A percentile compares a stretch with the other conserved stretches of the same genome.
phyloP scores from a whole-genome alignment of 2,113 vertebrate species.

The Etia nguti region DNA sequence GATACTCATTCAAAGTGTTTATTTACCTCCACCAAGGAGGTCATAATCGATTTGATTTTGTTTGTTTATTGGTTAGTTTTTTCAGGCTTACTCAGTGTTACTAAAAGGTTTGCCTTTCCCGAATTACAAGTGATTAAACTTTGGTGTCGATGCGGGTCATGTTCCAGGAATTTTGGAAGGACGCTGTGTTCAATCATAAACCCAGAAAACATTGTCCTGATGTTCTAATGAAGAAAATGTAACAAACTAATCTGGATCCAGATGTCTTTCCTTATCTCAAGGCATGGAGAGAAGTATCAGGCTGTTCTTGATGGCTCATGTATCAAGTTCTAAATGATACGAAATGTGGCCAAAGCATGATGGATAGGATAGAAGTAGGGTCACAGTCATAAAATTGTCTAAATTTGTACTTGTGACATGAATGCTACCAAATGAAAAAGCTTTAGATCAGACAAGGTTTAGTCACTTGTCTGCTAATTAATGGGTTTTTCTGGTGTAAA shows the following conservation, averaged over 20 bases:
- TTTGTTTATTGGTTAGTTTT: neutral
- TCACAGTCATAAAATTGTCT: neutral
- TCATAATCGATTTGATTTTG: neutral
- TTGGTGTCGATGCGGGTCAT: neutral
- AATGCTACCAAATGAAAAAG: neutral
- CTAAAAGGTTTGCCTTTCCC: neutral
- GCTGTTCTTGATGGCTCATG: neutral
- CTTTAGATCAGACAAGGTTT: neutral
- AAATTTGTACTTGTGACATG: neutral
- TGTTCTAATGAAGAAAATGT: neutral
- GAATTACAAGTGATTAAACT: neutral
- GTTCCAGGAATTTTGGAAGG: neutral
- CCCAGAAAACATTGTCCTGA: neutral
- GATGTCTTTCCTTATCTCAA: neutral
- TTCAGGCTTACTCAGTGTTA: neutral
- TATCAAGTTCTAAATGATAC: neutral
- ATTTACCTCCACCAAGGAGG: neutral
- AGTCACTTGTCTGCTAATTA: neutral
- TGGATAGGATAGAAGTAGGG: neutral
- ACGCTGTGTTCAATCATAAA: neutral
- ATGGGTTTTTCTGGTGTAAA: neutral
- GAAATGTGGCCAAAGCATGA: neutral
- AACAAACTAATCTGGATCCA: neutral
- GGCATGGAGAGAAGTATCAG: neutral
- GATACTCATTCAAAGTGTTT: neutral